Percentiles rank a stretch among this genome's conserved stretches.
phyloP scores from a whole-genome alignment of 2,113 vertebrate species.

The Trichomycterus rosablanca region DNA sequence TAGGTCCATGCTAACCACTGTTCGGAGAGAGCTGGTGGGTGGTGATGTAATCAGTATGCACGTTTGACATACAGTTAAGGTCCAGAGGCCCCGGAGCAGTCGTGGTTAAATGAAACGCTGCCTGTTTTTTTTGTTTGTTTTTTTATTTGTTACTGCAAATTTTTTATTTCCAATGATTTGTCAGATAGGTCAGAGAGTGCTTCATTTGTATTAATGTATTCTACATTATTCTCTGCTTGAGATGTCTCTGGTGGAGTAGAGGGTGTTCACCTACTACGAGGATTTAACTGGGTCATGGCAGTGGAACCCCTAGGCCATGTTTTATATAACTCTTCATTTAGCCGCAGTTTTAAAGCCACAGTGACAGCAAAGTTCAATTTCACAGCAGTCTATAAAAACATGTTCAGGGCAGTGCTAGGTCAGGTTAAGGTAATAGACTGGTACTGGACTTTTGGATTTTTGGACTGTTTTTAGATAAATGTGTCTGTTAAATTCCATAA shows the following conservation, averaged over 20 bases:
- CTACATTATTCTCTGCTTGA: conserved; percentile 48
- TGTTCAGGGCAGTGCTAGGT: too few species aligned
- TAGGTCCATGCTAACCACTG: conserved; percentile 51
- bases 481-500: too few species aligned
- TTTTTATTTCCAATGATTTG: conserved; percentile 60
- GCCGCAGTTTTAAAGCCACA: conserved; percentile 31
- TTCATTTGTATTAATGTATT: conserved; percentile 60
- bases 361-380: conserved; percentile 35
- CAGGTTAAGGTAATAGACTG: too few species aligned
- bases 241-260: conserved; percentile 39
- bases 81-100: conserved; percentile 49
- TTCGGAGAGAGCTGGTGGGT: conserved; percentile 51
- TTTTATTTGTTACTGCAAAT: conserved; percentile 50
- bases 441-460: too few species aligned
- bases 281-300: conserved; percentile 56
- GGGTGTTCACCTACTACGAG: conserved; percentile 51
- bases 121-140: conserved; percentile 48
- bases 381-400: conserved; percentile 35
- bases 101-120: conserved; percentile 49
- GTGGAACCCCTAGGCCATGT: conserved; percentile 25
- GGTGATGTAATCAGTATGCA: conserved; percentile 50
- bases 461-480: too few species aligned
- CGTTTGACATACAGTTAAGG: conserved; percentile 49
- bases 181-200: conserved; percentile 56
- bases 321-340: conserved; percentile 42